Evolutionary conservation across 92 coral and sea anemone genomes (phyloP), one percentile per base, ranked within the genome.

Genomic region (Metridium senile): DNA sequence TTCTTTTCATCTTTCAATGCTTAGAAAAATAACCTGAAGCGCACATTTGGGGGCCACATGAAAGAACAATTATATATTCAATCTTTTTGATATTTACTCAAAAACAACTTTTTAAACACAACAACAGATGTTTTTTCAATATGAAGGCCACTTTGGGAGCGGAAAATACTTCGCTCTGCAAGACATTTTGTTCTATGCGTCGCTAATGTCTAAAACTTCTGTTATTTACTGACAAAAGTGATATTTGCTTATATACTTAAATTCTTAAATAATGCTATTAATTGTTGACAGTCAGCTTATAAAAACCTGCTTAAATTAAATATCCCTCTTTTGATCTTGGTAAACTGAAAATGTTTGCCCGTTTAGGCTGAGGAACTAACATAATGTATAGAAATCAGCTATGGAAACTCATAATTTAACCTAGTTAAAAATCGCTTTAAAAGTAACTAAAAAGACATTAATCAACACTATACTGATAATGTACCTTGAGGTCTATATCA

Each of bases 371-470:
- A n/a, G 33, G 32, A 62, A 62, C 33, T 58, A 57, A 73, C 68
- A 29, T 67, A 75, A 29, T 35, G 70, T 19, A 61, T 59, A 63
- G 67, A 73, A 39, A 73, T n/a, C 32, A 11, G 32, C 11, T n/a
- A 20, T 28, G 26, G 33, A 73, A 57, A 73, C 18, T 73, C 52
- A 13, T 49, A n/a, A 45, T 71, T 59, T 58, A 45, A 35, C 32
- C 80, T 29, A 52, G 72, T 66, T 77, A 66, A 77, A 66, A 77
- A 77, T 33, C 74, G 62, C 66, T 62, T 77, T 76, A 76, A 65
- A 77, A 65, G 53, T 17, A 32, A 46, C 62, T 77, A 62, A 77
- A 66, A 52, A 53, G 62, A 64, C 52, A 64, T 65, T 67, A 43
- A 46, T 22, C 72, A 45, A 62, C 80, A 47, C 47, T 21, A 70